Evolutionary conservation across 2,888 invertebrate genomes (phyloP), one percentile per base, ranked within the genome.

Genomic region (Ephialtes manifestator): DNA sequence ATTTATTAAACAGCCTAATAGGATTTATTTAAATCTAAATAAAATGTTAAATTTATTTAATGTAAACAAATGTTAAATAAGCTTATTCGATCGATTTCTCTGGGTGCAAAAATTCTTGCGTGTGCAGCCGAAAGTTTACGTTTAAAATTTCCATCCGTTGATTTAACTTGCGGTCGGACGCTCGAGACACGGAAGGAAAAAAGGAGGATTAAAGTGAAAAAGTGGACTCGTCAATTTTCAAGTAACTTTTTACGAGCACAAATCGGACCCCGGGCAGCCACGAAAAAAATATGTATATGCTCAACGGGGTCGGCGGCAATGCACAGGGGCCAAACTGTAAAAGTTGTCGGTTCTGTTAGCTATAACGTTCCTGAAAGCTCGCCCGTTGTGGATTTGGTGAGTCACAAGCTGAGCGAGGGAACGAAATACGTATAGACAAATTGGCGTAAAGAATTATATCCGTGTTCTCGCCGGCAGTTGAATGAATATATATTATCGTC

Each of bases 201-300:
- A 58, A 58, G 28, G 15, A 15, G 58, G 60, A 35, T 60, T 31
- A 60, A 15, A 58, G 28, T 58, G 58, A 58, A 31, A 60, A 60
- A 60, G 60, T 60, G 60, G 60, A 60, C 31, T 60, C 60, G 35
- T 60, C 60, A 60, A 60, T 60, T 31, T 60, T 28, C 31, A 28
- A 60, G n/a, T 13, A n/a, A n/a, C 35, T 60, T 35, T 60, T 35
- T 35, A 35, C 31, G 60, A 60, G 35, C 8, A 60, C 15, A 15
- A 60, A 35, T 35, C n/a, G 5, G 35, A 15, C 15, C 15, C 18
- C 11, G 11, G 39, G 15, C n/a, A n/a, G 18, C 20, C 43, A 18
- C 39, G 20, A 39, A 65, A 65, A 65, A 39, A 43, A 65, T 65
- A 39, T 65, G 43, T 65, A 65, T 65, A 39, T 65, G 43, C 20